Evolutionary conservation across 2,888 invertebrate genomes (phyloP), one percentile per base, ranked within the genome.

Genomic region (Carpatolechia fugitivella): DNA sequence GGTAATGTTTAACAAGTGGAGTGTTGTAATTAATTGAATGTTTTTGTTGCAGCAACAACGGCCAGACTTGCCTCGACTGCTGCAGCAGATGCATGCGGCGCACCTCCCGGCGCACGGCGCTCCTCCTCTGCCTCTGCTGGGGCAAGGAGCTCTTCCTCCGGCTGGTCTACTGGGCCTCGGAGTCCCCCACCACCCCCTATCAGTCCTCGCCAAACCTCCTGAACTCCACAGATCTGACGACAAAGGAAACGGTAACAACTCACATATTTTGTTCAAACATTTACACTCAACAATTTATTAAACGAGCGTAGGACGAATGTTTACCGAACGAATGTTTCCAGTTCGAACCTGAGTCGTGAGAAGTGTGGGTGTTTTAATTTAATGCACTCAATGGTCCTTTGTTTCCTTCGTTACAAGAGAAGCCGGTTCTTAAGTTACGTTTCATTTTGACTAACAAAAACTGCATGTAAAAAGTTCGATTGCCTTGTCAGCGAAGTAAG

Each of bases 21-120:
- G 24, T 44, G 44, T 44, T n/a, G n/a, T 29, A 44, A 16, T 10
- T 49, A 41, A 18, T 56, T 54, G 36, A 47, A 49, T 50, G 53
- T 7, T 38, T 57, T 71, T 70, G 62, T 76, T 78, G 31, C 92
- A 96, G 95, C 96, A 96, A 94, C 96, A 96, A 90, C 92, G 96
- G 85, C 95, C 95, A 56, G 96, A 96, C 81, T 89, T 96, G 69
- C 96, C 96, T 31, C 92, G 96, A 82, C 84, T 95, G 61, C 91
- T 97, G 83, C 97, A 97, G 88, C 97, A 97, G 89, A 97, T 97
- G 96, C 97, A 97, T 82, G 97, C 96, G 33, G 97, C 97, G 70
- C 97, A 96, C 85, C 78, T 92, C 57, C 94, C 96, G 64, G 91
- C 93, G 56, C 94, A 94, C 58, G 93, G 93, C 46, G 94, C 95